Evolutionary conservation across 2,797 vertebrate genomes (phyloP).

Genomic region (Cyclopterus lumpus): DNA sequence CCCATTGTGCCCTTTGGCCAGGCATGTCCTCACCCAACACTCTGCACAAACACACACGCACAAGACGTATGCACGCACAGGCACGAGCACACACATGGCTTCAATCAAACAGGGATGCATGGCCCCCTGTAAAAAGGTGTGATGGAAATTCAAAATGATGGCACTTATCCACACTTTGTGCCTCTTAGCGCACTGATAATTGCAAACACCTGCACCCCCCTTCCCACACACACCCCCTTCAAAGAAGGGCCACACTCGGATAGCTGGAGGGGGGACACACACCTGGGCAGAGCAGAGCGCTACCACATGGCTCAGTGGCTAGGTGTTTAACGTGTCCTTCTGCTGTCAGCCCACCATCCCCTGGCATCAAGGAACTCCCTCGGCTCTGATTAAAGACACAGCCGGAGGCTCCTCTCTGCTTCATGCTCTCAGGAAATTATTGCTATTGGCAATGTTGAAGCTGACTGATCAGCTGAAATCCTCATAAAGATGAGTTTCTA

Average conservation of each 20-base stretch:
- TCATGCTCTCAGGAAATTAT: constrained; percentile 39
- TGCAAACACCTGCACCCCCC: constrained; percentile 85
- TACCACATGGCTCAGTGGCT: constrained; percentile 77
- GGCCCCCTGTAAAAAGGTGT: constrained; percentile 84
- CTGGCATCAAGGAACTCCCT: constrained; percentile 62
- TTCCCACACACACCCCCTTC: constrained; percentile 65
- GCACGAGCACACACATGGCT: constrained; percentile 79
- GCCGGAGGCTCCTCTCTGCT: constrained; percentile 49
- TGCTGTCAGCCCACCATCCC: constrained; percentile 56
- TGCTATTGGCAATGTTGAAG: constrained; percentile 30
- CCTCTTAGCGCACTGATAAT: constrained; percentile 86
- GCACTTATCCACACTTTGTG: constrained; percentile 87
- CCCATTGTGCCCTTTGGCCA: constrained; percentile 75
- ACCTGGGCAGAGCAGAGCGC: constrained; percentile 80
- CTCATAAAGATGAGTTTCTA: constrained; percentile 23
- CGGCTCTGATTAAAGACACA: constrained; percentile 67
- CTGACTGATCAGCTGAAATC: constrained; percentile 43
- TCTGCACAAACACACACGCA: constrained; percentile 35
- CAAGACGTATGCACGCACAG: constrained; percentile 44
- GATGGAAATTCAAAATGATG: constrained; percentile 88
- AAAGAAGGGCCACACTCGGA: constrained; percentile 83
- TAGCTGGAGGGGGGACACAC: constrained; percentile 79
- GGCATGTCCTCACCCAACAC: constrained; percentile 68
- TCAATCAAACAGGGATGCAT: constrained; percentile 75
- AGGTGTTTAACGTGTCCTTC: constrained; percentile 72